phyloP scores from a whole-genome alignment of 2,113 vertebrate species.

The Indicator indicator region DNA sequence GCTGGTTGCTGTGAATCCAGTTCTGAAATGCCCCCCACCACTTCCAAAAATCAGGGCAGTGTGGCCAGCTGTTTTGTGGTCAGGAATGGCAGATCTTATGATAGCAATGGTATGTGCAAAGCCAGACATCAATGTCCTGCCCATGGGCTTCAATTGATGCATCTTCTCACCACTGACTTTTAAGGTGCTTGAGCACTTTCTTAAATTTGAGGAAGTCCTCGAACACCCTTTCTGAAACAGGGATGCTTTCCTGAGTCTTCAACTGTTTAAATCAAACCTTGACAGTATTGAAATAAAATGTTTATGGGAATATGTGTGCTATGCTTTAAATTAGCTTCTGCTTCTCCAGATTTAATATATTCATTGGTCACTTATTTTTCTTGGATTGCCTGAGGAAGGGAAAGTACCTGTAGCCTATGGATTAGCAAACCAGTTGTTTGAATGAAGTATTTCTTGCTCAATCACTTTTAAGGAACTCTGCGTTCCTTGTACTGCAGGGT shows the following conservation, averaged over 20 bases:
- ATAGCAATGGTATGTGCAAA: fast-evolving
- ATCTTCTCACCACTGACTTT: neutral
- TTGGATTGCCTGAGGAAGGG: neutral
- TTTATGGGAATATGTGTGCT: neutral
- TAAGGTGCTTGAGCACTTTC: neutral
- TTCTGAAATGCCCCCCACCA: neutral
- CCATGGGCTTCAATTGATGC: neutral
- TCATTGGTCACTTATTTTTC: neutral
- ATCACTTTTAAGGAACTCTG: neutral
- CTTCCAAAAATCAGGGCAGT: neutral
- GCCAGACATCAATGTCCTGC: neutral
- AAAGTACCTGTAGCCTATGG: neutral
- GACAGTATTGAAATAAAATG: neutral
- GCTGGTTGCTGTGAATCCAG: neutral
- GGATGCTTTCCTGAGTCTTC: neutral
- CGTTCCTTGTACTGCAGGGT: neutral
- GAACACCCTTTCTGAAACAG: neutral
- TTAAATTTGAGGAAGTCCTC: neutral
- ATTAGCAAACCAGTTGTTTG: neutral
- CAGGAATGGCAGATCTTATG: neutral
- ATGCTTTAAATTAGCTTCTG: neutral
- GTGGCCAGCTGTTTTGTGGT: neutral
- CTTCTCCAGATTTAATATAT: neutral
- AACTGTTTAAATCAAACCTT: neutral
- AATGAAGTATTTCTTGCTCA: neutral